Conservation (phyloP, 2,113 vertebrate genomes). For the Oxygymnocypris stewartii region DNA sequence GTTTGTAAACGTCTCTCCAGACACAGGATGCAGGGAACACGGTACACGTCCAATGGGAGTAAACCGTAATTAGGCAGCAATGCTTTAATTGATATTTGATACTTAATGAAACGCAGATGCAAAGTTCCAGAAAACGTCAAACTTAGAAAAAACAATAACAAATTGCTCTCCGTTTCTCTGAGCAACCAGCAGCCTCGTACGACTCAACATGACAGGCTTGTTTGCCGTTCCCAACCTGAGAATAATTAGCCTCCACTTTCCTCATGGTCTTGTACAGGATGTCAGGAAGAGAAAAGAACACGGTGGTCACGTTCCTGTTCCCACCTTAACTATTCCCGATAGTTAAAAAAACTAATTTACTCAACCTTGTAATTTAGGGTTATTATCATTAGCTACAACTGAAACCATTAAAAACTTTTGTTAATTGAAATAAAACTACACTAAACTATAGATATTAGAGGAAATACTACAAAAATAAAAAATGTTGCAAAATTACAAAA, state of each 20-base stretch:
- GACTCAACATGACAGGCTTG: constrained; percentile 27
- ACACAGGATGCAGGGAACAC: constrained; percentile 52
- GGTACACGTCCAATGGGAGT: constrained; percentile 55
- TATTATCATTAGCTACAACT: neutral
- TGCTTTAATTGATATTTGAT: constrained; percentile 65
- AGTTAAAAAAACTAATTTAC: neutral
- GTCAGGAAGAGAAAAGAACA: constrained; percentile 8
- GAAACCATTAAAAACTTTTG: neutral
- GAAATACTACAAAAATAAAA: neutral
- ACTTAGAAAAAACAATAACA: constrained; percentile 46
- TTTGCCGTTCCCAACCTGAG: constrained; percentile 46
- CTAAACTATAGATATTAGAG: neutral
- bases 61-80: constrained; percentile 67
- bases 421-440: neutral
- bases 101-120: constrained; percentile 64
- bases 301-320: neutral
- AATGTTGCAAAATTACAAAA: neutral
- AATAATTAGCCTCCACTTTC: constrained; percentile 39
- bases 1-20: constrained; percentile 31
- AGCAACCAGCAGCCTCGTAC: constrained; percentile 15
- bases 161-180: neutral
- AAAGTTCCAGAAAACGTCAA: constrained; percentile 51
- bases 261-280: constrained; percentile 16
- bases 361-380: neutral
- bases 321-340: neutral